Evolutionary conservation across 2,113 vertebrate species (phyloP).

Genomic region (Pelecanus crispus): DNA sequence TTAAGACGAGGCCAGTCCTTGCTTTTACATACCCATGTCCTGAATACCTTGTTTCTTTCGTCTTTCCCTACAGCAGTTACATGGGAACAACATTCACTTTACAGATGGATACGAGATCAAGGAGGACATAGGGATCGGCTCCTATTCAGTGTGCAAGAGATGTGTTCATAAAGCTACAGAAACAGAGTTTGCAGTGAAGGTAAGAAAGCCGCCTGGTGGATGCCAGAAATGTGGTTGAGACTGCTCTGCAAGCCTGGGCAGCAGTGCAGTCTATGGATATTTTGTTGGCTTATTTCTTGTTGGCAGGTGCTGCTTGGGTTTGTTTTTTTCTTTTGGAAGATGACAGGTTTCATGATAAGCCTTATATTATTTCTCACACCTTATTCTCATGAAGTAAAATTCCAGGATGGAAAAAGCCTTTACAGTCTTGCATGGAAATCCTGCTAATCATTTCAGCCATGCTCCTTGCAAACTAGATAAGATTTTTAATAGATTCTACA

Average conservation of each 20-base stretch:
- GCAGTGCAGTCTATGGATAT: background rate
- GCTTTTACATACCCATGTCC: background rate
- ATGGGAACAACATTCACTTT: conserved; percentile 88
- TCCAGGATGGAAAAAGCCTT: background rate
- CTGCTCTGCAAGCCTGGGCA: background rate
- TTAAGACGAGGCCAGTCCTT: background rate
- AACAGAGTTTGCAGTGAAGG: conserved; percentile 93
- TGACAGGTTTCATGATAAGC: background rate
- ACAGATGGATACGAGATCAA: conserved; percentile 89
- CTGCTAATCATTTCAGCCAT: background rate
- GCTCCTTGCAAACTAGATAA: background rate
- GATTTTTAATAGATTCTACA: background rate
- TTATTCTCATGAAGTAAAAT: background rate
- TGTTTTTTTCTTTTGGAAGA: background rate
- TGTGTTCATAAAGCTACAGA: conserved; percentile 90
- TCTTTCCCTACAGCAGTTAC: conserved; percentile 79
- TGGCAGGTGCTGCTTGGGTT: background rate
- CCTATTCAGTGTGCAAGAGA: conserved; percentile 84
- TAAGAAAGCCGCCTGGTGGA: conserved; percentile 41
- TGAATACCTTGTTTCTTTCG: background rate
- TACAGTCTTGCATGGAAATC: background rate
- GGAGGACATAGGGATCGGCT: conserved; percentile 87
- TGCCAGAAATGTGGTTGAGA: background rate
- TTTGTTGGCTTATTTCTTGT: background rate
- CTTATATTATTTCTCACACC: background rate